phyloP scores from a whole-genome alignment of 2,113 vertebrate genomes.

The Sinocyclocheilus anshuiensis region DNA sequence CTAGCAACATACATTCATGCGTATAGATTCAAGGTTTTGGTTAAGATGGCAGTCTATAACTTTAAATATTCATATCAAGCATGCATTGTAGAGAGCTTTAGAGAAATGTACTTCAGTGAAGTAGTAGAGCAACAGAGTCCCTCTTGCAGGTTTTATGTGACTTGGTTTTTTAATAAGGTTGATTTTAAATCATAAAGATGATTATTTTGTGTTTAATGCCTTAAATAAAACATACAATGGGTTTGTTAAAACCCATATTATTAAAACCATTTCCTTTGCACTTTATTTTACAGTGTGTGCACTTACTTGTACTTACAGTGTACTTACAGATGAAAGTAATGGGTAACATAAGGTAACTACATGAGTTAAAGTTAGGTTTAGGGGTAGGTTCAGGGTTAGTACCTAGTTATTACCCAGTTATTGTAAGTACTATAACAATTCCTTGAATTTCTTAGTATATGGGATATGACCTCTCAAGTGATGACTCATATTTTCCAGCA shows the following conservation, averaged over 20 bases:
- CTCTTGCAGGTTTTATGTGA: not conserved
- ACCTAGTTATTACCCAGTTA: too few species aligned
- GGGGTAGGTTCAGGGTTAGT: too few species aligned
- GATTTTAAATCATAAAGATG: not conserved
- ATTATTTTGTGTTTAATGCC: not conserved
- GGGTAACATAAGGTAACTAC: too few species aligned
- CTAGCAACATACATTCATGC: slow-evolving; percentile 20
- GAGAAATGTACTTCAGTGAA: not conserved
- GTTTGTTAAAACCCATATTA: not conserved
- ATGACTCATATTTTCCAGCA: too few species aligned
- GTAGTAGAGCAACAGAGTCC: not conserved
- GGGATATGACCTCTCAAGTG: too few species aligned
- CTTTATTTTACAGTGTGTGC: too few species aligned
- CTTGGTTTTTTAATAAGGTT: not conserved
- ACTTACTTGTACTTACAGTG: too few species aligned
- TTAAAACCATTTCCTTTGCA: not conserved
- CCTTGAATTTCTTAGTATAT: too few species aligned
- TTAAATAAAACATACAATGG: not conserved
- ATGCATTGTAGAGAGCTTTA: not conserved
- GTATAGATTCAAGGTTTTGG: not conserved
- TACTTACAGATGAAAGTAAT: too few species aligned
- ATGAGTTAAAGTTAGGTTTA: too few species aligned
- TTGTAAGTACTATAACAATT: too few species aligned
- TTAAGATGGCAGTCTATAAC: slow-evolving; percentile 3
- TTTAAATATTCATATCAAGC: slow-evolving; percentile 20